Evolutionary conservation across 2,888 invertebrate genomes (phyloP).

Genomic region (Meteorus cinctellus): DNA sequence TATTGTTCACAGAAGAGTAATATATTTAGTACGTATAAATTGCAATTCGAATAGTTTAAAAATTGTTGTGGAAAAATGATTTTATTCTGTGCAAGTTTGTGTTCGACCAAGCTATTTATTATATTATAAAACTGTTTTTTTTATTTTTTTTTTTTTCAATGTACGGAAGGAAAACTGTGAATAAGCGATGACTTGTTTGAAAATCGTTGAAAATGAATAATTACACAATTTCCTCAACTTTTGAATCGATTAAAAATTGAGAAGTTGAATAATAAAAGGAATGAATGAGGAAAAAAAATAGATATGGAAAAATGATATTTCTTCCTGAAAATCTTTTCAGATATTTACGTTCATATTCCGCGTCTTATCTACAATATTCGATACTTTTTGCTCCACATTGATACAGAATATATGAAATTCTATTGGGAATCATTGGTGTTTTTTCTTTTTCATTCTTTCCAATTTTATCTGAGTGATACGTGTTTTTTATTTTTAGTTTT

Average conservation of each 20-base stretch:
- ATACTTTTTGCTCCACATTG: not conserved
- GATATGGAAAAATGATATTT: not conserved
- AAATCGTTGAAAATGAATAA: not conserved
- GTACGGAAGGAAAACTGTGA: too few species aligned
- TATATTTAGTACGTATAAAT: too few species aligned
- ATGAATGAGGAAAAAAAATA: not conserved
- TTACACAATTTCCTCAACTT: not conserved
- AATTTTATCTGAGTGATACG: not conserved
- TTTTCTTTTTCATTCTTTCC: not conserved
- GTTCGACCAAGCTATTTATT: too few species aligned
- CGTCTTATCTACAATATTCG: not conserved
- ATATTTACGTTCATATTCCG: not conserved
- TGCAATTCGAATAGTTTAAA: too few species aligned
- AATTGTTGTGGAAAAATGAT: too few species aligned
- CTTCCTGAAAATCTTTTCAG: not conserved
- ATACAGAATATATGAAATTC: not conserved
- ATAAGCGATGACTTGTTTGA: not conserved
- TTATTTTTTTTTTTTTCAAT: too few species aligned
- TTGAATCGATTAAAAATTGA: not conserved
- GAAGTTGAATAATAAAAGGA: not conserved
- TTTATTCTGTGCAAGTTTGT: too few species aligned
- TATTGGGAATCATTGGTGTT: not conserved
- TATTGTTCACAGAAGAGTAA: too few species aligned
- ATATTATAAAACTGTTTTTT: too few species aligned
- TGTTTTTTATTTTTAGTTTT: slow-evolving; percentile 3